Evolutionary conservation across 2,797 vertebrate genomes (phyloP), one percentile per base, ranked within the genome.

Genomic region (Coluber constrictor): DNA sequence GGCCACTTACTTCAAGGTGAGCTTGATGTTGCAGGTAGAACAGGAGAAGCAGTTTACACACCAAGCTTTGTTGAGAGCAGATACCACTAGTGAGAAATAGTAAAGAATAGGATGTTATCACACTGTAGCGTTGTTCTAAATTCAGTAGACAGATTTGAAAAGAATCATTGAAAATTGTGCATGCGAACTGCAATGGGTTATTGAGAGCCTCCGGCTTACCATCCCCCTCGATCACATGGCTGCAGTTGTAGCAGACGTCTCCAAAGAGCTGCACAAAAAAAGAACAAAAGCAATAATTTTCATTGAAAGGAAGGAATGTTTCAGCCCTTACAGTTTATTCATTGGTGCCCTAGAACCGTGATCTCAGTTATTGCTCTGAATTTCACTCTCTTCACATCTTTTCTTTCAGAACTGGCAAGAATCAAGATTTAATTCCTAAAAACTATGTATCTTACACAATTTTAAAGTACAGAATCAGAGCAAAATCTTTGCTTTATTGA

Each of bases 21-120:
- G 98, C 93, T 97, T 98, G 95, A 97, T 95, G 37, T 97, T 97
- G 96, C 98, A 98, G 95, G 97, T 96, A 93, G 98, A 98, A 56
- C 98, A 98, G 91, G 97, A 97, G 95, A 98, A 98, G 94, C 98
- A 98, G 92, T 96, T 96, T 95, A 98, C 98, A 95, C 98, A 98
- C 98, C 98, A 98, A 93, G 98, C 97, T 95, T 98, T 98, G 96
- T 97, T 98, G 94, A 98, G 98, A 92, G 98, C 98, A 0, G 98
- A 98, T 83, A 98, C 97, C 96, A 98, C 98, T 98, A 95, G 86
- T 89, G 55, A 93, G 86, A 96, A 86, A 95, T 92, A 95, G 90
- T 95, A 90, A 27, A 96, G 94, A 94, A 56, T 88, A 91, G 0
- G 54, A 37, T 74, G 93, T 94, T 94, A 94, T 90, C 43, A 95